Base-by-base conservation (phyloP, 2,113 vertebrate genomes). In the Sylvietta virens region DNA sequence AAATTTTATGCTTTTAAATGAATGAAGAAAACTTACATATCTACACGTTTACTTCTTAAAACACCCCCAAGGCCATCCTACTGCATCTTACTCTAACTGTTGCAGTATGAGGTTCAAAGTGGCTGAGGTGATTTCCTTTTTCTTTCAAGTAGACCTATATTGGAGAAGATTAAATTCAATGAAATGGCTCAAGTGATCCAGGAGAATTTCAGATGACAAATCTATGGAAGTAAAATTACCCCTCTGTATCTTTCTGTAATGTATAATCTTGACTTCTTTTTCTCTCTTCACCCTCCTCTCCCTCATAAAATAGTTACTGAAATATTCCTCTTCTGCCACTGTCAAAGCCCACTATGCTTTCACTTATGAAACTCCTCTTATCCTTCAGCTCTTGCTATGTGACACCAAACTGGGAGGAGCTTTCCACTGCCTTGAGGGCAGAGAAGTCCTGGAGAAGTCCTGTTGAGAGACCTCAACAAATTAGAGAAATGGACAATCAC, bases 401-500 rank as follows among this genome's bases (percentile, higher is more conserved):
- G 10, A n/a, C 40, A n/a, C 5, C 23, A 28, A 64, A 40, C 4
- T 30, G 15, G 28, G 50, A 64, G 58, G 23, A 64, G 11, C 9
- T 47, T 73, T 47, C 1, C 4, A 23, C 19, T 53, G 23, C 40
- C 28, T 64, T 0, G 0, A 39, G 40, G 40, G 19, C 12, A 28
- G 40, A 53, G 47, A 45, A 7, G 13, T 33, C 57, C 11, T 27
- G 21, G 40, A 53, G 47, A 45, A 7, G 13, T 33, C 57, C 11
- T 27, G 21, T 39, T 33, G 47, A 62, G 33, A 64, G 12, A 40
- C 8, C 19, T 85, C 23, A 56, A 20, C 12, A 74, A 85, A 30
- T 30, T 13, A n/a, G 6, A 57, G 35, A 48, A 56, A 40, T 23
- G 4, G 30, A 42, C 15, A 47, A n/a, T 48, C 42, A 40, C 10